Base-by-base conservation (phyloP, 2,797 vertebrate genomes). In the Propithecus deckenii region DNA sequence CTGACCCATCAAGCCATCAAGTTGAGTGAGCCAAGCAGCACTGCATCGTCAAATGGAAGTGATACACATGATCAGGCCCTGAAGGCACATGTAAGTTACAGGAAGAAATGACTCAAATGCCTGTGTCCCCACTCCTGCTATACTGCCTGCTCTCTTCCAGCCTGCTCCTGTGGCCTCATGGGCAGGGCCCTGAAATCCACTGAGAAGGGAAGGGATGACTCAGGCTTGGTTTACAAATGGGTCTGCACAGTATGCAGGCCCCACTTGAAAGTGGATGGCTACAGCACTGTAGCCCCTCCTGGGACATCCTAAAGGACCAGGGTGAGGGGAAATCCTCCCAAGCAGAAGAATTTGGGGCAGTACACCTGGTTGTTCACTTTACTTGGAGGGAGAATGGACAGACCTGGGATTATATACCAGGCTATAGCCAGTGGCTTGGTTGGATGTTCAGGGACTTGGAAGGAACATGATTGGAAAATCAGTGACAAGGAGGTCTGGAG, bases 211-310 rank as follows among this genome's bases (percentile, higher is more conserved):
- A 72, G 18, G 28, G 23, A 43, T 12, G 38, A 32, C 30, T 28
- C 32, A n/a, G 59, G 46, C 65, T 23, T 88, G 10, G 32, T 12
- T 61, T 80, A 43, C 4, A 5, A 32, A 55, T 5, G 30, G 8
- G 7, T 52, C 30, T n/a, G 35, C 1, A 0, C n/a, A 4, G 9
- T 20, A 38, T 15, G 9, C 9, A 43, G 30, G 30, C 30, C 13
- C 35, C 23, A 80, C 15, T 15, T 63, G 43, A 43, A 80, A 43
- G 7, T 32, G 38, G 25, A 41, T 23, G 7, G 35, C 84, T 22
- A 2, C 11, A 25, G 85, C 50, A 15, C 12, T n/a, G 28, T 9
- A 88, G 7, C 0, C n/a, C 12, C 15, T 71, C 5, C 50, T 48
- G 23, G 6, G 5, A 30, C 28, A 28, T 41, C 76, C 55, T 74